Base-by-base conservation (phyloP, 2,797 vertebrate species). In the Arvicola amphibius region DNA sequence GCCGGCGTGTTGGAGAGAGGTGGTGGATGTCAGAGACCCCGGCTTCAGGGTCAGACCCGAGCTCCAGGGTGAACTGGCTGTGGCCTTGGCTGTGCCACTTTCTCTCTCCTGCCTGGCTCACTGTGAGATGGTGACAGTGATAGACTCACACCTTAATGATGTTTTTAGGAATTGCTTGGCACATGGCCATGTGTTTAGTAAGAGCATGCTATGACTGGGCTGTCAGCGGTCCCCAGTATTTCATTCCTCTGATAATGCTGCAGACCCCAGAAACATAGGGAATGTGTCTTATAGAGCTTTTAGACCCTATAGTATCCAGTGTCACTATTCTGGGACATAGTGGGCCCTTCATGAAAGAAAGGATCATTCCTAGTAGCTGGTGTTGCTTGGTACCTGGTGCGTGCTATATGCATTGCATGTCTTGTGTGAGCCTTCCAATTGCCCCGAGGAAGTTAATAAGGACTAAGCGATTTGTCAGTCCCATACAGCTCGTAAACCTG, bases 401-500 rank as follows among this genome's bases (percentile, higher is more conserved):
- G 21, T 53, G 29, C 29, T 40, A 0, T n/a, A 0, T 34, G 17
- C 8, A 0, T n/a, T 23, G 17, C 34, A 13, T 23, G 0, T 43
- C 11, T 8, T 9, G 9, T 87, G 25, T 86, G 40, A 21, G 12
- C 69, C 25, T 90, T 56, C 9, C n/a, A 23, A 34, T 21, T 6
- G 37, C 80, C n/a, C 5, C 12, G 56, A 89, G 74, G 53, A 94
- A 65, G 40, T 40, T 9, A 1, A 63, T 34, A 77, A 40, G 63
- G 40, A 3, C 43, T 46, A 46, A 59, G 37, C 29, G n/a, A 71
- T 5, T 32, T 37, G 14, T 71, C 71, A 9, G 37, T 9, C 11
- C 69, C 19, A 10, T 4, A 46, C 19, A 76, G 53, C 61, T 37
- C 12, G 19, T 1, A 12, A 43, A 65, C 92, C 37, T 59, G 65